A percentile compares a stretch with the other conserved stretches of the same genome.
These are phyloP conservation scores for Epirrita christyi DNA, from an alignment of 2,888 invertebrate species.

Conservation along the genomic window DNA sequence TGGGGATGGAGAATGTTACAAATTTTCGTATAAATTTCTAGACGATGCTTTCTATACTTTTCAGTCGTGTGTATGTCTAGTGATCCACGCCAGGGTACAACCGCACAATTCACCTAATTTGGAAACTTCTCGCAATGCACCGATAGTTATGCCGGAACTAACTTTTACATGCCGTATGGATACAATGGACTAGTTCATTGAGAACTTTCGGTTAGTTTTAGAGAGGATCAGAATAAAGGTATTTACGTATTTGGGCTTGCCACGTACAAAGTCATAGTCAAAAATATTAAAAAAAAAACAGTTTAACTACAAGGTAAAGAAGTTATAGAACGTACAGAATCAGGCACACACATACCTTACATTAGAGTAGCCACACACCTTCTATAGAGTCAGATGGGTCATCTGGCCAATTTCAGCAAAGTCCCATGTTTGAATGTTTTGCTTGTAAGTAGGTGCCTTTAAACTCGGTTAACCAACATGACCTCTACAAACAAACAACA, in stretches of 20 bases:
- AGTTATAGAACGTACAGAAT: no score
- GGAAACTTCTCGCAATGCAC: conserved; percentile 25
- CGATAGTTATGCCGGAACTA: conserved; percentile 22
- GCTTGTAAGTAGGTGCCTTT: not conserved
- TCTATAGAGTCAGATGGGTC: no score
- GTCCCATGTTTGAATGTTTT: not conserved
- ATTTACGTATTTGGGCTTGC: no score
- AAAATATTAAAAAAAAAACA: no score
- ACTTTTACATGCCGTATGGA: conserved; percentile 21
- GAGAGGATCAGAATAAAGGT: no score
- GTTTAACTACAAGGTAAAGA: no score
- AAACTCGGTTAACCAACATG: conserved; percentile 2
- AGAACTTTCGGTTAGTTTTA: not conserved
- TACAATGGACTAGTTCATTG: conserved; percentile 18
- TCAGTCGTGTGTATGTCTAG: conserved; percentile 12
- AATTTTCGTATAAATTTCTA: no score
- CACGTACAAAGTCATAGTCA: no score
- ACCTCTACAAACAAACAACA: conserved; percentile 24
- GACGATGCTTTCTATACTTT: not conserved
- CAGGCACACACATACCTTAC: not conserved
- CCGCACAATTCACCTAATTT: conserved; percentile 39
- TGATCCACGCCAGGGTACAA: conserved; percentile 14
- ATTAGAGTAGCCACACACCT: no score
- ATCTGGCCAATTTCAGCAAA: no score
- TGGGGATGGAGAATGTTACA: no score